Percentiles rank a stretch among this genome's conserved stretches.
These are phyloP conservation scores for Mactromeris polynyma DNA, from an alignment of 2,888 invertebrate species.

Conservation along the genomic window DNA sequence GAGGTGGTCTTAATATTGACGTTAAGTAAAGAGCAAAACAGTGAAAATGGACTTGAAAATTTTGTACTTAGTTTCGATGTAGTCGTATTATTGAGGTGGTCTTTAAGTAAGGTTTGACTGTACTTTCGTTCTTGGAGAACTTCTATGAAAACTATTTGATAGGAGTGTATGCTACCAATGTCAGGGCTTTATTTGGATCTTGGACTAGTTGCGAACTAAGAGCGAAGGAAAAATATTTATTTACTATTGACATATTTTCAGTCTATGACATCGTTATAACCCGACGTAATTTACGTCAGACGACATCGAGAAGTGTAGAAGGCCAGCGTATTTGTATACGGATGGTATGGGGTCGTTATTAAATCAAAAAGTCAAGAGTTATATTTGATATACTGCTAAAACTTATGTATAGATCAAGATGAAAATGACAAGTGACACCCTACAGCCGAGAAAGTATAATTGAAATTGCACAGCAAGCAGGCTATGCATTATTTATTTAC, in stretches of 20 bases:
- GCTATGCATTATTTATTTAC: conserved; percentile 42
- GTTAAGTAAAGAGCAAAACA: no score
- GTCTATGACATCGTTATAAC: not conserved
- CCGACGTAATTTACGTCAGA: not conserved
- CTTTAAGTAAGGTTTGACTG: no score
- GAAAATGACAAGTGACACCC: conserved; percentile 33
- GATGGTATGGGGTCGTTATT: not conserved
- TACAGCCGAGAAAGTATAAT: conserved; percentile 36
- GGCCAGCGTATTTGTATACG: not conserved
- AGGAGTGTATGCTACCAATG: no score
- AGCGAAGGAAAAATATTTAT: no score
- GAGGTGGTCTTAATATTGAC: no score
- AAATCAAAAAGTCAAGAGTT: not conserved
- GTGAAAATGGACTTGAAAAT: no score
- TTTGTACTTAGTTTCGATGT: no score
- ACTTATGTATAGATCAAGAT: conserved; percentile 1
- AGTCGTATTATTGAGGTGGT: no score
- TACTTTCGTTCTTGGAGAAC: no score
- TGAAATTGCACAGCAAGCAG: conserved; percentile 26
- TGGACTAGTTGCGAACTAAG: no score
- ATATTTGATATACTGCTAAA: not conserved
- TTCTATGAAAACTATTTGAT: no score
- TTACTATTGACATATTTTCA: not conserved
- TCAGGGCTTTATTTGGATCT: no score
- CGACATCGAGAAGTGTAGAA: not conserved